A percentile compares a stretch with the other conserved stretches of the same genome.
These are phyloP conservation scores for Alentia gelatinosa DNA, from an alignment of 2,888 invertebrate species.

Conservation along the genomic window DNA sequence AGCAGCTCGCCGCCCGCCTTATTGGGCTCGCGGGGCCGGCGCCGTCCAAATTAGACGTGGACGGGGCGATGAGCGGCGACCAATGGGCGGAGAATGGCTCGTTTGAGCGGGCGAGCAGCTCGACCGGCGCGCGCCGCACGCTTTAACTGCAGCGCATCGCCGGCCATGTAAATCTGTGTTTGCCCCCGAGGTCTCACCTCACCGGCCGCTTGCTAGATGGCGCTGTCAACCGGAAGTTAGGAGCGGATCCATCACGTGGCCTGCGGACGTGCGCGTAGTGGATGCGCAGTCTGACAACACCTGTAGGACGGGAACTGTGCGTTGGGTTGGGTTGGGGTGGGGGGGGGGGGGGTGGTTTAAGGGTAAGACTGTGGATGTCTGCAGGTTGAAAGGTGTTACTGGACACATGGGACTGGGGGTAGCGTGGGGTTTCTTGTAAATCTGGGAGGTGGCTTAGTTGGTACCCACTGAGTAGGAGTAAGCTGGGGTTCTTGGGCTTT, in stretches of 20 bases:
- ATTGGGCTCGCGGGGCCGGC: conserved; percentile 12
- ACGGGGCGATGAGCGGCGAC: conserved; percentile 20
- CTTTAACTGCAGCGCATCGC: background rate
- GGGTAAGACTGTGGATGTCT: background rate
- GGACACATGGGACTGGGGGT: too few species aligned
- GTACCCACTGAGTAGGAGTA: background rate
- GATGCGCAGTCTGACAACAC: background rate
- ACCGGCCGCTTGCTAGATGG: background rate
- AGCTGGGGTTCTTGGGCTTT: background rate
- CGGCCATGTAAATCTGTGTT: conserved; percentile 15
- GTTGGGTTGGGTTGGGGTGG: background rate
- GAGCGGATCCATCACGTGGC: conserved; percentile 36
- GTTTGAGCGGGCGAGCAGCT: background rate
- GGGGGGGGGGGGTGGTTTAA: background rate
- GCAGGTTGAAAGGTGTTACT: too few species aligned
- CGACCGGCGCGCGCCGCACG: background rate
- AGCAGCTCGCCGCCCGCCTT: background rate
- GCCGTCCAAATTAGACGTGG: conserved; percentile 6
- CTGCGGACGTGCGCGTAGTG: conserved; percentile 2
- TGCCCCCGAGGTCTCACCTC: conserved; percentile 21
- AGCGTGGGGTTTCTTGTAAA: too few species aligned
- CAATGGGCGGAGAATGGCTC: conserved; percentile 31
- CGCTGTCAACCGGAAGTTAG: conserved; percentile 43
- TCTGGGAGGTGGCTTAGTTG: background rate
- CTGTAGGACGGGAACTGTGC: background rate